Percentiles rank a stretch among this genome's conserved stretches.
These are phyloP conservation scores for Erebia palarica DNA, from an alignment of 2,888 invertebrate genomes.

Conservation along the genomic window DNA sequence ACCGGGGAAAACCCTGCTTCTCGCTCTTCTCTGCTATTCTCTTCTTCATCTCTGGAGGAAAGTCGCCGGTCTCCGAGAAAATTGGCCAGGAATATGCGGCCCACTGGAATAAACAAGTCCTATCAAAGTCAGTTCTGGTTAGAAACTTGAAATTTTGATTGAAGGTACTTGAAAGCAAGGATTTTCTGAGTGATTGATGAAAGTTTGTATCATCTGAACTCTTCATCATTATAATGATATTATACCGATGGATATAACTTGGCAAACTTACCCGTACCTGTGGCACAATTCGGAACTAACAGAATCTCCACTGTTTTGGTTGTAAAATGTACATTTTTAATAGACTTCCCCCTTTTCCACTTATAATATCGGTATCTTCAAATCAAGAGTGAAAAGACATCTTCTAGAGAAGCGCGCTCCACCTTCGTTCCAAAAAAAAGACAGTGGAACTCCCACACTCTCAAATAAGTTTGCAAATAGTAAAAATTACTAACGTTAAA, in stretches of 20 bases:
- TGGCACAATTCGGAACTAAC: no score
- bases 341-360: no score
- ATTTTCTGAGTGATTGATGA: neutral
- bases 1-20: conserved; percentile 14
- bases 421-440: no score
- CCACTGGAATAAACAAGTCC: neutral
- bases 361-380: no score
- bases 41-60: conserved; percentile 17
- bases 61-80: conserved; percentile 13
- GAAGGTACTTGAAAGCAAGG: neutral
- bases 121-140: no score
- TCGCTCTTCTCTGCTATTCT: conserved; percentile 6
- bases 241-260: conserved; percentile 54
- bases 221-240: no score
- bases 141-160: neutral
- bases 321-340: no score
- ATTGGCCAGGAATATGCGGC: conserved; percentile 7
- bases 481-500: conserved; percentile 50
- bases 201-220: neutral
- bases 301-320: no score
- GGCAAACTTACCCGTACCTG: no score
- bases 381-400: no score
- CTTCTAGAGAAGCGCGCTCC: no score
- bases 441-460: no score
- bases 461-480: neutral